These are phyloP conservation scores for Heliothis subflexa DNA, from an alignment of 1,140 invertebrate species.

Conservation along the genomic window DNA sequence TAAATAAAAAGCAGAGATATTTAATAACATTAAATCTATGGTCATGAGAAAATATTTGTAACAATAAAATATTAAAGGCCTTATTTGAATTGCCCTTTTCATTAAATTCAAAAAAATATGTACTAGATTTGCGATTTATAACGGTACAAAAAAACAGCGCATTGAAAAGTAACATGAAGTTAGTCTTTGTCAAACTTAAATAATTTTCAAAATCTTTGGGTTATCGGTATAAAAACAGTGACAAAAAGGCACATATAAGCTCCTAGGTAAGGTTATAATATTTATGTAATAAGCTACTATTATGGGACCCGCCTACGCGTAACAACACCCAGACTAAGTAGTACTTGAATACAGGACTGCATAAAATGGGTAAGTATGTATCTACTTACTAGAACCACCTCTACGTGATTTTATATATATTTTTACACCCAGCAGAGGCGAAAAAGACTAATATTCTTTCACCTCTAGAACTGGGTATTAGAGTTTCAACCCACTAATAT, in stretches of 20 bases:
- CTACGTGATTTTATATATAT: neutral
- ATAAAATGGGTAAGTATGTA: too few species aligned
- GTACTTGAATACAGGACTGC: neutral
- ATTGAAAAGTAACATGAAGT: constrained; percentile 28
- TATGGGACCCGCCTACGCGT: constrained; percentile 26
- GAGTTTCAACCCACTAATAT: neutral
- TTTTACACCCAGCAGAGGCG: neutral
- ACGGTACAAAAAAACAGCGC: constrained; percentile 10
- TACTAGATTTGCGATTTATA: neutral
- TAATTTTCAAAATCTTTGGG: constrained; percentile 32
- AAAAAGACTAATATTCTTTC: neutral
- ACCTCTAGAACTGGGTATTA: neutral
- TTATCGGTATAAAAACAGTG: constrained; percentile 14
- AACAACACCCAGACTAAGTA: constrained; percentile 1
- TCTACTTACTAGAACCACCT: too few species aligned
- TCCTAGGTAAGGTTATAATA: constrained; percentile 28
- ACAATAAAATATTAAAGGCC: neutral
- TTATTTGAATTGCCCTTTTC: neutral
- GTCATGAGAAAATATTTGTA: constrained; percentile 17
- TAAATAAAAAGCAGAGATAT: constrained; percentile 27
- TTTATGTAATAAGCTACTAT: constrained; percentile 16
- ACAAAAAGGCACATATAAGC: constrained; percentile 31
- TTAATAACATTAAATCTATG: constrained; percentile 15
- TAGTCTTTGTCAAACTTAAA: constrained; percentile 5
- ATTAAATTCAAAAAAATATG: constrained; percentile 1